Conservation (phyloP, 1,140 invertebrate genomes). For the Thereuonema tuberculata region DNA sequence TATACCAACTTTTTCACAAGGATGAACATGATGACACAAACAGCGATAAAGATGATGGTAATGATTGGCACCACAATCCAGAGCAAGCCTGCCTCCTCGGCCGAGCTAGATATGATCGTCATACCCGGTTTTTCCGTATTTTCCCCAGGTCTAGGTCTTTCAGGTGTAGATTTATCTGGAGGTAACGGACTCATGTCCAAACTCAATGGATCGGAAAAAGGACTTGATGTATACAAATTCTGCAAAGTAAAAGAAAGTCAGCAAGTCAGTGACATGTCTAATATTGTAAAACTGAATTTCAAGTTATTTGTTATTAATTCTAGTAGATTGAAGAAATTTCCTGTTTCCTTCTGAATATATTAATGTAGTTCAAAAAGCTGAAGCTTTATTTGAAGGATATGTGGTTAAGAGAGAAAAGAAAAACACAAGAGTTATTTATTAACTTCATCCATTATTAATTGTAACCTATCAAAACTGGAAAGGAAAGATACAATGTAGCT, state of each 20-base stretch:
- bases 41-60: slow-evolving; percentile 33
- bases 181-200: slow-evolving; percentile 50
- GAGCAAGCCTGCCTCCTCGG: slow-evolving; percentile 64
- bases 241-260: too few relatives aligned
- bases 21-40: slow-evolving; percentile 32
- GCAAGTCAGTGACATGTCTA: slow-evolving; percentile 1
- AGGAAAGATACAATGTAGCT: too few relatives aligned
- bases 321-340: too few relatives aligned
- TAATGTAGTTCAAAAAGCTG: too few relatives aligned
- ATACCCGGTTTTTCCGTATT: not conserved
- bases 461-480: too few relatives aligned
- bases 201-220: slow-evolving; percentile 75
- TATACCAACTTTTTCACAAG: slow-evolving; percentile 20
- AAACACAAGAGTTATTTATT: too few relatives aligned
- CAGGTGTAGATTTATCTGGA: slow-evolving; percentile 44
- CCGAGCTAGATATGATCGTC: slow-evolving; percentile 51
- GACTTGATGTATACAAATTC: slow-evolving; percentile 87
- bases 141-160: slow-evolving; percentile 55
- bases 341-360: too few relatives aligned
- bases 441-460: too few relatives aligned
- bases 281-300: slow-evolving; percentile 5
- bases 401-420: too few relatives aligned
- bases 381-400: too few relatives aligned
- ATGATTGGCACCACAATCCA: slow-evolving; percentile 49
- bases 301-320: too few relatives aligned